Conservation (phyloP, 2,888 invertebrate species). For the Cerastoderma edule region DNA sequence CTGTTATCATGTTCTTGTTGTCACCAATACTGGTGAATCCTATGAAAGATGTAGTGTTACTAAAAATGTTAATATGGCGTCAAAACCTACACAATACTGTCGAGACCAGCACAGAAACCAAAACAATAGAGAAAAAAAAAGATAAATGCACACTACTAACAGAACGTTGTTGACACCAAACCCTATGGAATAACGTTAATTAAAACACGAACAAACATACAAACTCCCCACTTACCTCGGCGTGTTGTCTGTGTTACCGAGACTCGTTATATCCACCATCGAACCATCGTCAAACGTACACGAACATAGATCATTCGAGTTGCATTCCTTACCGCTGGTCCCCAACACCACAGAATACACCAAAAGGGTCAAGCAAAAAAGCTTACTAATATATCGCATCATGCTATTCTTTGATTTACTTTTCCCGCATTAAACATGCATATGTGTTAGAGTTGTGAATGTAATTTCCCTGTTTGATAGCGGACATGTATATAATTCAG, state of each 20-base stretch:
- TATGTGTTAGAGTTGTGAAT: too few species aligned
- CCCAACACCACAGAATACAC: background rate
- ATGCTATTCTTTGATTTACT: background rate
- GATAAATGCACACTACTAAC: too few species aligned
- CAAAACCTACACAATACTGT: too few species aligned
- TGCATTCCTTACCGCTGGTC: slow-evolving; percentile 29
- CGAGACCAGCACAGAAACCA: too few species aligned
- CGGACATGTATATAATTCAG: background rate
- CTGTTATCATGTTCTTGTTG: too few species aligned
- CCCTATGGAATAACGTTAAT: too few species aligned
- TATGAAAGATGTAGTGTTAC: too few species aligned
- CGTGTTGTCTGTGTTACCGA: slow-evolving; percentile 52
- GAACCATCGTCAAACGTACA: slow-evolving; percentile 47
- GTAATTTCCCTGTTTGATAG: background rate
- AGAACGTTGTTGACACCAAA: too few species aligned
- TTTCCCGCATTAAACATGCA: background rate
- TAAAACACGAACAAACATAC: too few species aligned
- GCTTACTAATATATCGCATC: background rate
- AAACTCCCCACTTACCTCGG: slow-evolving; percentile 54
- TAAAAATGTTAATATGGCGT: too few species aligned
- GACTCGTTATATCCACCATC: slow-evolving; percentile 47
- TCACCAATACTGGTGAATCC: too few species aligned
- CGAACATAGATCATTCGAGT: slow-evolving; percentile 33
- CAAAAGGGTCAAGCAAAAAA: background rate
- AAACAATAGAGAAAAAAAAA: too few species aligned